Evolutionary conservation across 2,113 vertebrate species (phyloP).

Genomic region (Acrocephalus kingi): DNA sequence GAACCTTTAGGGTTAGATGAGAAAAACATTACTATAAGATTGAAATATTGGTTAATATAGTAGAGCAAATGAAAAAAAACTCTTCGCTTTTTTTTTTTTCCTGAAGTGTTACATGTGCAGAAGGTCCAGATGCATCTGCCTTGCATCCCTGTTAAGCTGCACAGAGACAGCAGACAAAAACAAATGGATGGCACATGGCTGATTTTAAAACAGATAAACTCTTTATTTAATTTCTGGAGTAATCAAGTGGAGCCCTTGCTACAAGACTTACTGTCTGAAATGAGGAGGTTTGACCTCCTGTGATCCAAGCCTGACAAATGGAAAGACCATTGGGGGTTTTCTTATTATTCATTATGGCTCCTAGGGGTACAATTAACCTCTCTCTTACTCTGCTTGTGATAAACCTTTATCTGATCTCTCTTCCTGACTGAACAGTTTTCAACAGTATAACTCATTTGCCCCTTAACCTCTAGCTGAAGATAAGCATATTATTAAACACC

Average conservation of each 20-base stretch:
- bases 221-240: neutral
- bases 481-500: neutral
- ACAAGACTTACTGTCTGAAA: neutral
- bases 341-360: neutral
- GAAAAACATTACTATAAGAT: neutral
- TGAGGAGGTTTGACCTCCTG: neutral
- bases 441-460: neutral
- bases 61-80: neutral
- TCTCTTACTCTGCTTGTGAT: neutral
- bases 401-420: neutral
- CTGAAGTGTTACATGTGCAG: neutral
- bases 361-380: neutral
- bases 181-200: accelerated
- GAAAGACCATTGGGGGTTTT: neutral
- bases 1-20: slow-evolving; percentile 80
- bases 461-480: neutral
- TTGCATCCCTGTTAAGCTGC: neutral
- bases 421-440: neutral
- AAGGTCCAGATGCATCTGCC: neutral
- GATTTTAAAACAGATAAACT: neutral
- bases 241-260: neutral
- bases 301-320: neutral
- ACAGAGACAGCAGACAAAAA: neutral
- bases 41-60: neutral
- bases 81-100: neutral